A percentile compares a stretch with the other conserved stretches of the same genome.
Evolutionary conservation across 2,113 vertebrate genomes (phyloP).

Genomic region (Sapajus apella): DNA sequence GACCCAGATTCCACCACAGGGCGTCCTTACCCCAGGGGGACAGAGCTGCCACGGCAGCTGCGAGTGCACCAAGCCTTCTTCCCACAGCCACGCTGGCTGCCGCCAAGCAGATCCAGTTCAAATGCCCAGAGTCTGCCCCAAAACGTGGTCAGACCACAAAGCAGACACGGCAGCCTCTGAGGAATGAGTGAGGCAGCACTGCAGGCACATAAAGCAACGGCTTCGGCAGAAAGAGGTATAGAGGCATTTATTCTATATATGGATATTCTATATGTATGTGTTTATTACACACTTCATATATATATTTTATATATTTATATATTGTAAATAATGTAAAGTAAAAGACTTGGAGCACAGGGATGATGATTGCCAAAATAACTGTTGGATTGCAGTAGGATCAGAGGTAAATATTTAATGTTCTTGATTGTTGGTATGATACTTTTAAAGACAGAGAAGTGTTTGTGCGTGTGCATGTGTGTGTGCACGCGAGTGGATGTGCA

Average conservation of each 20-base stretch:
- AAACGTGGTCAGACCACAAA: too few species aligned
- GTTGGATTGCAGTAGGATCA: not conserved
- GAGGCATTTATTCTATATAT: too few species aligned
- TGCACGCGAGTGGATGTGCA: not conserved
- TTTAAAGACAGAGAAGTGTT: not conserved
- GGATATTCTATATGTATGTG: not conserved
- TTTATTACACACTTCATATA: not conserved
- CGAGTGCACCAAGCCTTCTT: too few species aligned
- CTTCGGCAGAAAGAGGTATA: not conserved
- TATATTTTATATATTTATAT: not conserved
- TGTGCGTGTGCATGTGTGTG: fast-evolving
- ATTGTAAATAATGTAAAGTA: not conserved
- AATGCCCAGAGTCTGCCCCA: fast-evolving
- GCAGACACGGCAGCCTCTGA: too few species aligned
- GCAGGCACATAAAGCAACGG: too few species aligned
- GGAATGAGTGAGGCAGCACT: too few species aligned
- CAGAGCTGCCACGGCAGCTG: not conserved
- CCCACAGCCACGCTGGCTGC: not conserved
- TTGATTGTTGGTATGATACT: not conserved
- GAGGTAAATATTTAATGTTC: not conserved
- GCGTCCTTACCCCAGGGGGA: fast-evolving
- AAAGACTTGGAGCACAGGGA: not conserved
- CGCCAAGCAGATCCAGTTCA: not conserved
- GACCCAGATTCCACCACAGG: not conserved
- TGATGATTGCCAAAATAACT: not conserved